Evolutionary conservation across 1,140 invertebrate species (phyloP).

Genomic region (Monochamus saltuarius): DNA sequence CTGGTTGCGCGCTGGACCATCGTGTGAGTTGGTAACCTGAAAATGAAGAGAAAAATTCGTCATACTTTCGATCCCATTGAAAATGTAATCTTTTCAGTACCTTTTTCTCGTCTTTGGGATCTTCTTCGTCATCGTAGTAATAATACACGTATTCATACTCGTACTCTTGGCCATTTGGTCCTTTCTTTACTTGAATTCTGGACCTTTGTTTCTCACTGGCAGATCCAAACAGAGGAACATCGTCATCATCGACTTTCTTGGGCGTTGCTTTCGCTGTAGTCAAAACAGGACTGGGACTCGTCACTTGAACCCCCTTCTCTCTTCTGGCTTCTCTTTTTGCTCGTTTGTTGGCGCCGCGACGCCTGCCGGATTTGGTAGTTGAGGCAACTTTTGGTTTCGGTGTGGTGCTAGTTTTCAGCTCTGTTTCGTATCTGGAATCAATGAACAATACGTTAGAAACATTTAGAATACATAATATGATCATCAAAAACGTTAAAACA

Average conservation of each 20-base stretch:
- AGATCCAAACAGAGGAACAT: slow-evolving; percentile 41
- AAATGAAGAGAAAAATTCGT: background rate
- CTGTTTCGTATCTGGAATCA: no score
- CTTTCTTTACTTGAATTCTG: slow-evolving; percentile 79
- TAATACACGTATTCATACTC: slow-evolving; percentile 92
- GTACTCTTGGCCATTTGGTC: slow-evolving; percentile 86
- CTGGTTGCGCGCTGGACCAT: slow-evolving; percentile 58
- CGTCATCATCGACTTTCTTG: slow-evolving; percentile 34
- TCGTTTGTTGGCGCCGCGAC: slow-evolving; percentile 21
- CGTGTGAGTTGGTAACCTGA: slow-evolving; percentile 56
- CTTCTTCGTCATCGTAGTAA: slow-evolving; percentile 75
- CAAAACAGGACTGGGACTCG: slow-evolving; percentile 40
- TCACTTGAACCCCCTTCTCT: slow-evolving; percentile 24
- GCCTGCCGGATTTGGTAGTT: slow-evolving; percentile 22
- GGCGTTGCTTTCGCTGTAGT: slow-evolving; percentile 41
- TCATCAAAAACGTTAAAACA: no score
- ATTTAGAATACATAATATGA: no score
- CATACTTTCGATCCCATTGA: background rate
- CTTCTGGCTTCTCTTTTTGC: slow-evolving; percentile 40
- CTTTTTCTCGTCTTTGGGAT: slow-evolving; percentile 34
- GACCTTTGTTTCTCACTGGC: slow-evolving; percentile 58
- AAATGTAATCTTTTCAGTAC: background rate
- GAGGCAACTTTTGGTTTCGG: slow-evolving; percentile 22
- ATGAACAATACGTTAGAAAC: no score
- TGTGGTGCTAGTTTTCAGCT: background rate